Conservation (phyloP, 2,888 invertebrate genomes). For the Hymenopus coronatus region DNA sequence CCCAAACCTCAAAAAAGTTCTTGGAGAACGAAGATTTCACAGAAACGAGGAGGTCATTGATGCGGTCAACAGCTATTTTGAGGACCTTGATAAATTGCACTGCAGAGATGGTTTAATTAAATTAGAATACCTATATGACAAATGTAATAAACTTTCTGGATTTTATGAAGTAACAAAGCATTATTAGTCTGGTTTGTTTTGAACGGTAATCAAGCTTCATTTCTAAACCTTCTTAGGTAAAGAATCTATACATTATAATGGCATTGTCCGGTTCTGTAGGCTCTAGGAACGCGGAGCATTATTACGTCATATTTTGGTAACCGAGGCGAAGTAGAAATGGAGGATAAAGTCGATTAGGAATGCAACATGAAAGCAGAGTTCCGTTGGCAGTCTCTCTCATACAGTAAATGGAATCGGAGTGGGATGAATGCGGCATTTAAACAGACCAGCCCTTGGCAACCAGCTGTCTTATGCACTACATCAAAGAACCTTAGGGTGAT, state of each 20-base stretch:
- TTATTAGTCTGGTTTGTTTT: not conserved
- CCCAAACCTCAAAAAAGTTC: too few species aligned
- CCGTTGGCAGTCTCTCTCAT: not conserved
- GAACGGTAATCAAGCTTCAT: not conserved
- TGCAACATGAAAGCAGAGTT: not conserved
- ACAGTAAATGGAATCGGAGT: not conserved
- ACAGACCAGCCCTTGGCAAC: not conserved
- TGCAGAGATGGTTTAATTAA: too few species aligned
- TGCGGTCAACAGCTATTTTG: too few species aligned
- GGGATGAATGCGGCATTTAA: not conserved
- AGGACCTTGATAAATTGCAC: too few species aligned
- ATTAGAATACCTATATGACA: too few species aligned
- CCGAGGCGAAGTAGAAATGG: not conserved
- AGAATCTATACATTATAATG: not conserved
- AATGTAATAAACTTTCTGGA: too few species aligned
- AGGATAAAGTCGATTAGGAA: not conserved
- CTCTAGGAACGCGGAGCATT: not conserved
- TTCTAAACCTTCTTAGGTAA: not conserved
- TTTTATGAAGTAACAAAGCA: too few species aligned
- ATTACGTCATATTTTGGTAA: not conserved
- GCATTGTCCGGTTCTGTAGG: not conserved
- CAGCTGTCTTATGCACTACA: not conserved
- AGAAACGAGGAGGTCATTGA: too few species aligned
- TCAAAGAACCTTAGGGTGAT: not conserved
- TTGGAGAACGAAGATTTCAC: too few species aligned